Conservation (phyloP, 2,113 vertebrate species). For the Danio rerio region DNA sequence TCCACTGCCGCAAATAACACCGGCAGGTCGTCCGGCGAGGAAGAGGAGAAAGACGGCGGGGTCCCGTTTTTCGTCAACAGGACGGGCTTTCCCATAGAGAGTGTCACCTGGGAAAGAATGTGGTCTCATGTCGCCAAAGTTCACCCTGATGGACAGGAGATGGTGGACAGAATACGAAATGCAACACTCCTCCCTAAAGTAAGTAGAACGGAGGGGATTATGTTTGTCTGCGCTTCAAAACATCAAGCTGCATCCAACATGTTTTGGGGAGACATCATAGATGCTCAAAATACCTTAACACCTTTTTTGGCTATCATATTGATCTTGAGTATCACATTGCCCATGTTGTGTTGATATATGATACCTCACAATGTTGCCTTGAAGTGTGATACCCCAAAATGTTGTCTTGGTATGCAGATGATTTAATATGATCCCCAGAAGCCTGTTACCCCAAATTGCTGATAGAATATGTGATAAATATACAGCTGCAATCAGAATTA, state of each 20-base stretch:
- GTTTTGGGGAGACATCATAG: no score
- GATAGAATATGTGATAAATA: no score
- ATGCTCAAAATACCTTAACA: no score
- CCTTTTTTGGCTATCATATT: not conserved
- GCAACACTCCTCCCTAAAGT: conserved; percentile 87
- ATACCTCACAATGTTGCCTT: not conserved
- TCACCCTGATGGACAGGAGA: conserved; percentile 90
- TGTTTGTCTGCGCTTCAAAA: conserved; percentile 5
- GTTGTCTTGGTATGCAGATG: not conserved
- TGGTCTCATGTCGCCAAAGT: conserved; percentile 90
- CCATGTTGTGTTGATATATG: no score
- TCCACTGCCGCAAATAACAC: conserved; percentile 73
- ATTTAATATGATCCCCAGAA: not conserved
- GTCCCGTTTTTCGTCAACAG: conserved; percentile 92
- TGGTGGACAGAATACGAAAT: conserved; percentile 88
- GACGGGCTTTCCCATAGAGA: conserved; percentile 91
- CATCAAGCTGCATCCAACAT: not conserved
- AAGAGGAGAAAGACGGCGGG: conserved; percentile 92
- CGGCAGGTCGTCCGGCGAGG: conserved; percentile 80
- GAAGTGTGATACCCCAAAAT: not conserved
- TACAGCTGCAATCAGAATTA: no score
- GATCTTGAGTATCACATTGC: not conserved
- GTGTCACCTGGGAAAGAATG: conserved; percentile 93
- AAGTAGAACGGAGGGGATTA: conserved; percentile 62
- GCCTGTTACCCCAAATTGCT: not conserved